Conservation (phyloP, 2,888 invertebrate species). For the Tyria jacobaeae region DNA sequence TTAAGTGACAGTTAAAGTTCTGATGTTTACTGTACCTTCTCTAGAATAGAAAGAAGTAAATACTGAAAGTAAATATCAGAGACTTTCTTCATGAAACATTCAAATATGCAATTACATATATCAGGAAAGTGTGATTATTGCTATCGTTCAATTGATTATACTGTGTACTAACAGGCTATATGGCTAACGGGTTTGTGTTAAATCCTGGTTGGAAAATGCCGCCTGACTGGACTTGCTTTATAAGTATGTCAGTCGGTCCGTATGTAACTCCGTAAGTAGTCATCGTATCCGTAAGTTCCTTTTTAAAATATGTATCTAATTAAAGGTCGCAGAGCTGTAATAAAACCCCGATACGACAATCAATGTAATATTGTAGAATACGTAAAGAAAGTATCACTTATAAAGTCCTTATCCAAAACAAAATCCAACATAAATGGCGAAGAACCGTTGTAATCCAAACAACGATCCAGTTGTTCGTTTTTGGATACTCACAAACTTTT, state of each 20-base stretch:
- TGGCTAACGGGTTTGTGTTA: conserved; percentile 49
- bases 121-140: conserved; percentile 48
- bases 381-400: conserved; percentile 49
- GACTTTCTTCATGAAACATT: neutral
- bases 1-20: neutral
- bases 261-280: conserved; percentile 32
- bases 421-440: conserved; percentile 52
- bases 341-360: conserved; percentile 50
- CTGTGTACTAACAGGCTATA: conserved; percentile 12
- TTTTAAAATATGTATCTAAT: conserved; percentile 35
- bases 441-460: conserved; percentile 67
- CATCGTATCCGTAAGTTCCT: conserved; percentile 63
- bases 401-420: conserved; percentile 43
- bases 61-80: conserved; percentile 6
- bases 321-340: conserved; percentile 16
- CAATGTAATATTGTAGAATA: conserved; percentile 29
- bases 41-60: neutral
- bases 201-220: conserved; percentile 67
- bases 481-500: conserved; percentile 59
- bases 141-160: too few relatives aligned
- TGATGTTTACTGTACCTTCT: neutral
- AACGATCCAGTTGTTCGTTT: conserved; percentile 67
- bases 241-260: conserved; percentile 54
- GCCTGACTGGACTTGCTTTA: conserved; percentile 64
- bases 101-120: conserved; percentile 2